These are phyloP conservation scores for Atherix ibis DNA, from an alignment of 2,888 invertebrate species.

Conservation along the genomic window DNA sequence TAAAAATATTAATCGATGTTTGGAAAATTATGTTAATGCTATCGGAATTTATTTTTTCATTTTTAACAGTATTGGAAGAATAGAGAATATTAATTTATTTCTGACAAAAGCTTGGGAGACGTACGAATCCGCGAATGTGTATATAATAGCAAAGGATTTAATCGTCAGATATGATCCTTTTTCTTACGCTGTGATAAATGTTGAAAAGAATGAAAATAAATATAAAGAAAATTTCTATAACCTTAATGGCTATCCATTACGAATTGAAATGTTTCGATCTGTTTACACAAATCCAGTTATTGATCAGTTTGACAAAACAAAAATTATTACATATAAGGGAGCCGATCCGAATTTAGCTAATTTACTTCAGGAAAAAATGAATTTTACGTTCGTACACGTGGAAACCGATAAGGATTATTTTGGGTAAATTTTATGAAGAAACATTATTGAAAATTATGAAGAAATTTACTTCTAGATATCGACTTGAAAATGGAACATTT, in stretches of 20 bases:
- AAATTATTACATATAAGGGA: conserved; percentile 15
- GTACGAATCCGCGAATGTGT: not conserved
- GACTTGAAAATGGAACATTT: conserved; percentile 24
- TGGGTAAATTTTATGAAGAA: conserved; percentile 22
- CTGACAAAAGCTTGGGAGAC: conserved; percentile 1
- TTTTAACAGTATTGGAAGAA: not conserved
- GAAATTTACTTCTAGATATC: conserved; percentile 18
- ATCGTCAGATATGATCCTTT: conserved; percentile 7
- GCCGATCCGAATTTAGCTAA: conserved; percentile 23
- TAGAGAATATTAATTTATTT: not conserved
- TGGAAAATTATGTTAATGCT: not conserved
- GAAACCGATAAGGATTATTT: conserved; percentile 23
- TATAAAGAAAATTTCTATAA: conserved; percentile 17
- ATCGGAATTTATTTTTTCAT: conserved; percentile 3
- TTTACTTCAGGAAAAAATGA: conserved; percentile 20
- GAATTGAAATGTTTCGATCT: conserved; percentile 25
- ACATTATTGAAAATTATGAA: too few species aligned
- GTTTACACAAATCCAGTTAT: conserved; percentile 20
- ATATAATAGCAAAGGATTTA: conserved; percentile 2
- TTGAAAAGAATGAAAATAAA: conserved; percentile 1
- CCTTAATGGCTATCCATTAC: conserved; percentile 24
- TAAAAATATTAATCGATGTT: too few species aligned
- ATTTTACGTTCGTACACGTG: conserved; percentile 19
- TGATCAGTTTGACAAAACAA: conserved; percentile 9
- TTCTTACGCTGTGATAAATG: conserved; percentile 3